These are phyloP conservation scores for Bugulina stolonifera DNA, from an alignment of 2,888 invertebrate genomes.

Conservation along the genomic window DNA sequence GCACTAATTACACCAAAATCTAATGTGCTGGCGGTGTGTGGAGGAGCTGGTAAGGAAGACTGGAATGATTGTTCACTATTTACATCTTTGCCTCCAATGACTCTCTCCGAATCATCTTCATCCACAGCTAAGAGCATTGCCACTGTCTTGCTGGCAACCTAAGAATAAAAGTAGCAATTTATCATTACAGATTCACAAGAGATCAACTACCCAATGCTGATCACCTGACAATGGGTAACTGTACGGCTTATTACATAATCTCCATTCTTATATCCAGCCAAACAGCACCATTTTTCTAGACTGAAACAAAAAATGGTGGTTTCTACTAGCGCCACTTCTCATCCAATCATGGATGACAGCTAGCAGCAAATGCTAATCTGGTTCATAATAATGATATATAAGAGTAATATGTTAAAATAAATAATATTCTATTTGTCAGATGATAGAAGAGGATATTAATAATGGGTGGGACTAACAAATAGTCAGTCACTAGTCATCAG, in stretches of 20 bases:
- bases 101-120: background rate
- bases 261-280: too few relatives aligned
- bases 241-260: too few relatives aligned
- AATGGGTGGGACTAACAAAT: background rate
- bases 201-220: too few relatives aligned
- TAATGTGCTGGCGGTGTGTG: background rate
- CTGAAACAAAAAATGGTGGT: too few relatives aligned
- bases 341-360: too few relatives aligned
- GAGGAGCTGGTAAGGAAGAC: background rate
- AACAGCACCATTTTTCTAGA: too few relatives aligned
- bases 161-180: background rate
- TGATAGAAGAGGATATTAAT: background rate
- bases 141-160: slow-evolving; percentile 18
- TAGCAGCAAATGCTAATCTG: too few relatives aligned
- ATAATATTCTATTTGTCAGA: too few relatives aligned
- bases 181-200: background rate
- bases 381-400: too few relatives aligned
- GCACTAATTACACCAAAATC: background rate
- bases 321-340: too few relatives aligned
- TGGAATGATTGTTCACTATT: background rate
- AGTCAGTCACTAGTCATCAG: background rate
- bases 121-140: slow-evolving; percentile 13
- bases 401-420: too few relatives aligned
- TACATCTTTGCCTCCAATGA: background rate
- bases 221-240: too few relatives aligned